Conservation (phyloP, 2,888 invertebrate genomes). For the Cosmia pyralina region DNA sequence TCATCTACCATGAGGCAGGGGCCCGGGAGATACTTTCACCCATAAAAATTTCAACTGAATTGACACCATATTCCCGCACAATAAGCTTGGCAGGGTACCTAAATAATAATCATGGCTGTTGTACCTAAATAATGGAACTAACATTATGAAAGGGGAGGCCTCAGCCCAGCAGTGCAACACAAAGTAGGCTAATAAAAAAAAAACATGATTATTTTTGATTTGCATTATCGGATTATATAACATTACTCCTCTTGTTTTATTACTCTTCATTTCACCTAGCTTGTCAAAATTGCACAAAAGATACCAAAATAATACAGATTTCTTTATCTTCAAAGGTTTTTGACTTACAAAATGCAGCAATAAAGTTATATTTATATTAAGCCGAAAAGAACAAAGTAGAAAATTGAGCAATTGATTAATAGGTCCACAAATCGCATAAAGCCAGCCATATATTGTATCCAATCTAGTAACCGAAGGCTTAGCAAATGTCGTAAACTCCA, state of each 20-base stretch:
- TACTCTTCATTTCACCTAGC: not conserved
- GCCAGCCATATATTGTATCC: constrained; percentile 35
- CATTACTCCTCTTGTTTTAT: not conserved
- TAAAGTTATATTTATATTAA: not conserved
- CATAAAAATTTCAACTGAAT: not conserved
- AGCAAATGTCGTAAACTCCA: constrained; percentile 56
- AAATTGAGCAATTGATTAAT: constrained; percentile 34
- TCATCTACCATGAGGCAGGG: not conserved
- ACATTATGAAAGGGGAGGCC: not conserved
- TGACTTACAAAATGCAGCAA: constrained; percentile 9
- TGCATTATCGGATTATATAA: not conserved
- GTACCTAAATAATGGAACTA: not conserved
- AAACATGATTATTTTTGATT: not conserved
- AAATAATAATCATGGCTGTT: too few species aligned
- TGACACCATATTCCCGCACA: not conserved
- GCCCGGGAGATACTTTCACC: not conserved
- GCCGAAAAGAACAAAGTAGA: constrained; percentile 1
- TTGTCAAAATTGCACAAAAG: not conserved
- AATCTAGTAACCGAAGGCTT: constrained; percentile 52
- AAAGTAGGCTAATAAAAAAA: not conserved
- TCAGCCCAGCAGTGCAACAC: not conserved
- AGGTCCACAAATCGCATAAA: constrained; percentile 31
- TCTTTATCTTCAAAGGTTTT: constrained; percentile 10
- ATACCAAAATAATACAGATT: not conserved
- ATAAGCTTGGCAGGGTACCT: not conserved